Conservation (phyloP, 2,797 vertebrate species). For the Typhlichthys eigenmanni region DNA sequence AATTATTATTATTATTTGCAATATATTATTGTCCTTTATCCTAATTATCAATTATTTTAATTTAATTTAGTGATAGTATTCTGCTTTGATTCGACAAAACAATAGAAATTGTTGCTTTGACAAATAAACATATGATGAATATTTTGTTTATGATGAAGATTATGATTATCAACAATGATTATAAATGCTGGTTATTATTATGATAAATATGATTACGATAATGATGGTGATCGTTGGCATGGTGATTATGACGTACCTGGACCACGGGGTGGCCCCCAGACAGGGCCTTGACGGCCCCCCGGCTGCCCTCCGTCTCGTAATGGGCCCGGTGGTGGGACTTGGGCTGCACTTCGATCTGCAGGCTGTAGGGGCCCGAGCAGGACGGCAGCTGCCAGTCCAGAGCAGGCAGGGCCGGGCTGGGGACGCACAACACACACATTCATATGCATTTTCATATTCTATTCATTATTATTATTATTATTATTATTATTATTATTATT, state of each 20-base stretch:
- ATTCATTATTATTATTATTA: slow-evolving; percentile 18
- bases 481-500: neutral
- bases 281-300: slow-evolving; percentile 94
- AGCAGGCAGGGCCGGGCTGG: slow-evolving; percentile 91
- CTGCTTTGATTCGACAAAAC: no score
- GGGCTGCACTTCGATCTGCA: slow-evolving; percentile 95
- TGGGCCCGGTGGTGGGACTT: slow-evolving; percentile 98
- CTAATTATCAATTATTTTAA: no score
- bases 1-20: no score
- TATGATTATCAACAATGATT: no score
- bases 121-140: no score
- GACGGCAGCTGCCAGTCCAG: slow-evolving; percentile 98
- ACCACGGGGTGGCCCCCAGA: slow-evolving; percentile 94
- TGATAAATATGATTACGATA: no score
- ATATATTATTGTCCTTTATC: no score
- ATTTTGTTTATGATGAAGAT: no score
- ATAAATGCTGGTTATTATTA: neutral
- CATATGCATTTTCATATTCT: neutral
- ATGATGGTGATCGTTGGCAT: neutral
- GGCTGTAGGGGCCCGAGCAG: slow-evolving; percentile 93
- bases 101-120: no score
- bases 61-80: no score
- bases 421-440: slow-evolving; percentile 27
- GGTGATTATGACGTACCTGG: slow-evolving; percentile 78
- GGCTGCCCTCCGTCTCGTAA: slow-evolving; percentile 96